These are phyloP conservation scores for Phengaris arion DNA, from an alignment of 2,888 invertebrate genomes.

Conservation along the genomic window DNA sequence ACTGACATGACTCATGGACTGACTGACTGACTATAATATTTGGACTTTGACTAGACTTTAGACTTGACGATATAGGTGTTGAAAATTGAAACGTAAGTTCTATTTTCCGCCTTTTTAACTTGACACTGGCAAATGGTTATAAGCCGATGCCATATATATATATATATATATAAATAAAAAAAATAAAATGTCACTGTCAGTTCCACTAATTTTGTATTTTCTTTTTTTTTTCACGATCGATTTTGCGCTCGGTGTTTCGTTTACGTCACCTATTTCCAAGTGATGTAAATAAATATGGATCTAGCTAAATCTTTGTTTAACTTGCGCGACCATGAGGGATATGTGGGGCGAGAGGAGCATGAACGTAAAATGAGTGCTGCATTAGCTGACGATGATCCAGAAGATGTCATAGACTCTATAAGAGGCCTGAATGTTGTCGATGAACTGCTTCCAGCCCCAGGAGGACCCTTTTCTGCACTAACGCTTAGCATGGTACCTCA, in stretches of 20 bases:
- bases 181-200: neutral
- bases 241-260: neutral
- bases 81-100: no score
- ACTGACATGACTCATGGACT: no score
- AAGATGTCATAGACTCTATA: conserved; percentile 82
- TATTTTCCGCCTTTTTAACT: no score
- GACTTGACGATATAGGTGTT: no score
- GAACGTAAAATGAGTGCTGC: conserved; percentile 89
- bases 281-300: conserved; percentile 82
- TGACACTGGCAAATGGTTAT: no score
- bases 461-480: conserved; percentile 96
- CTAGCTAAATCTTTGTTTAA: conserved; percentile 95
- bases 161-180: no score
- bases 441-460: conserved; percentile 86
- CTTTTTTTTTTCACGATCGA: conserved; percentile 22
- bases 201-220: neutral
- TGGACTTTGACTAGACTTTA: no score
- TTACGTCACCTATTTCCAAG: conserved; percentile 15
- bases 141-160: no score
- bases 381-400: conserved; percentile 88
- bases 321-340: conserved; percentile 91
- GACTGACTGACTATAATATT: no score
- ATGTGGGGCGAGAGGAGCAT: conserved; percentile 92
- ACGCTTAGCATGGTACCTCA: conserved; percentile 99
- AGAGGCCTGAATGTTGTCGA: conserved; percentile 85